phyloP scores from a whole-genome alignment of 2,888 invertebrate genomes.

The Trissolcus brochymenae region DNA sequence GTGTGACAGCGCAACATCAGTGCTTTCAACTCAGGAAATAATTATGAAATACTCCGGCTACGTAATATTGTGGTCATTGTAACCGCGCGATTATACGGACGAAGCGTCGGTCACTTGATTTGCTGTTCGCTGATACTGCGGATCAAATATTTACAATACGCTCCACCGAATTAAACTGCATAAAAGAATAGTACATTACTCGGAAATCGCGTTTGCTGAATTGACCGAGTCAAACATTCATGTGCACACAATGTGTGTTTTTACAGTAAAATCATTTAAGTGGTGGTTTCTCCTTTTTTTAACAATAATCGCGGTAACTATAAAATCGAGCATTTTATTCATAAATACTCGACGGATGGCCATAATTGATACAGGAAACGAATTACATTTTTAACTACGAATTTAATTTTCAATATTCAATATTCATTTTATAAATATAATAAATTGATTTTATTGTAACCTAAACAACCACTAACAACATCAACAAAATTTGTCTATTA shows the following conservation, averaged over 20 bases:
- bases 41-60: slow-evolving; percentile 50
- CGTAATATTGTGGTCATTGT: slow-evolving; percentile 33
- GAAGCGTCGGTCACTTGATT: slow-evolving; percentile 47
- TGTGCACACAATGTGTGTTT: slow-evolving; percentile 19
- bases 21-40: slow-evolving; percentile 52
- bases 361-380: not conserved
- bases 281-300: slow-evolving; percentile 30
- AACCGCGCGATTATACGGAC: slow-evolving; percentile 39
- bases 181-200: slow-evolving; percentile 64
- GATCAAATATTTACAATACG: slow-evolving; percentile 69
- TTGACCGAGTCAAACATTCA: slow-evolving; percentile 49
- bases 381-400: not conserved
- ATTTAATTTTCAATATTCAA: no score
- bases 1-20: slow-evolving; percentile 48
- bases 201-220: slow-evolving; percentile 48
- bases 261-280: slow-evolving; percentile 36
- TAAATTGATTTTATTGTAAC: no score
- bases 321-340: not conserved
- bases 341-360: not conserved
- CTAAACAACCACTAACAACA: no score
- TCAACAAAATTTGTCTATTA: no score
- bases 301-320: not conserved
- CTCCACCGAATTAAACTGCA: slow-evolving; percentile 68
- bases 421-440: no score
- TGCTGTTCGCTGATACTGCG: slow-evolving; percentile 51